These are phyloP conservation scores for Corythucha ciliata DNA, from an alignment of 2,888 invertebrate genomes.

Conservation along the genomic window DNA sequence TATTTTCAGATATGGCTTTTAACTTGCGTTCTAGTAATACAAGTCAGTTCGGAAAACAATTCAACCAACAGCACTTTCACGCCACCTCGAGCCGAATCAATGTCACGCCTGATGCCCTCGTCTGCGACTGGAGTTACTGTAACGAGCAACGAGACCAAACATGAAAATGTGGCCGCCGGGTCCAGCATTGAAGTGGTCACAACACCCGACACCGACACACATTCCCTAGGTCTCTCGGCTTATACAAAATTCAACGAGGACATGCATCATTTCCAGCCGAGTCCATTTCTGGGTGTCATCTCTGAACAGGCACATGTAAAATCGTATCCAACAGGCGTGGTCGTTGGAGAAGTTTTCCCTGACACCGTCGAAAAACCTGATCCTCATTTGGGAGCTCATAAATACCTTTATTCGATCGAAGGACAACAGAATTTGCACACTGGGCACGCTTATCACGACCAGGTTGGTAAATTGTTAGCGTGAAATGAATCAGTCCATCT, in stretches of 20 bases:
- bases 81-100: conserved; percentile 16
- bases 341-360: conserved; percentile 18
- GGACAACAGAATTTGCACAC: conserved; percentile 12
- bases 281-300: conserved; percentile 27
- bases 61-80: conserved; percentile 8
- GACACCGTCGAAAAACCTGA: conserved; percentile 12
- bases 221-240: conserved; percentile 7
- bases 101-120: conserved; percentile 22
- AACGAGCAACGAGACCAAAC: conserved; percentile 20
- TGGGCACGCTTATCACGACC: conserved; percentile 19
- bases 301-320: conserved; percentile 19
- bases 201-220: conserved; percentile 3
- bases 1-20: too few relatives aligned
- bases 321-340: conserved; percentile 13
- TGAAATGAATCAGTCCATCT: too few relatives aligned
- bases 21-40: too few relatives aligned
- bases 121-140: background rate
- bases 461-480: too few relatives aligned
- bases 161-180: conserved; percentile 7
- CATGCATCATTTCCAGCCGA: conserved; percentile 28
- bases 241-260: conserved; percentile 25
- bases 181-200: conserved; percentile 21
- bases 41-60: background rate
- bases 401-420: conserved; percentile 18
- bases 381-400: conserved; percentile 11